Evolutionary conservation across 2,888 invertebrate genomes (phyloP).

Genomic region (Dryocosmus kuriphilus): DNA sequence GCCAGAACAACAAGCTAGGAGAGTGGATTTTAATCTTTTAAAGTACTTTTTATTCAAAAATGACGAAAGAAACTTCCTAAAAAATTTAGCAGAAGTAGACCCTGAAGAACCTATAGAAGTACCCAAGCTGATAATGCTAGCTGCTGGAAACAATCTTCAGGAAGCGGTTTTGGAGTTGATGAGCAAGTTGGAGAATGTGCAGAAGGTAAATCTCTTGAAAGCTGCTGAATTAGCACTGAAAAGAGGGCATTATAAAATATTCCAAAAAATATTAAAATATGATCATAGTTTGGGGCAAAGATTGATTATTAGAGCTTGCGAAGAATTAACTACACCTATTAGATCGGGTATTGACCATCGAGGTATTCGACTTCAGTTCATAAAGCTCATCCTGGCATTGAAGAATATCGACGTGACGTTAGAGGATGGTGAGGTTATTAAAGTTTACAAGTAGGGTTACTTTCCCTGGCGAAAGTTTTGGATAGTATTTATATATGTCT

Average conservation of each 20-base stretch:
- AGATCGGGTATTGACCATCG: slow-evolving; percentile 62
- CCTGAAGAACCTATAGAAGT: slow-evolving; percentile 78
- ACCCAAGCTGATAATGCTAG: slow-evolving; percentile 78
- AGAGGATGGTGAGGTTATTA: slow-evolving; percentile 64
- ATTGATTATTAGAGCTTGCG: slow-evolving; percentile 61
- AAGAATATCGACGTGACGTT: slow-evolving; percentile 81
- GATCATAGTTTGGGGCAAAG: slow-evolving; percentile 63
- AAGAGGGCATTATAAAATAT: slow-evolving; percentile 80
- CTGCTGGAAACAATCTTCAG: slow-evolving; percentile 81
- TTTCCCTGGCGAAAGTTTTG: not conserved
- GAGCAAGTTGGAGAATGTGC: slow-evolving; percentile 77
- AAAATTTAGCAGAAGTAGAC: slow-evolving; percentile 78
- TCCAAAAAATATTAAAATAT: slow-evolving; percentile 63
- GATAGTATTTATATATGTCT: no score
- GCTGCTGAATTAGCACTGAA: slow-evolving; percentile 83
- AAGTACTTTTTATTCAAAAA: slow-evolving; percentile 80
- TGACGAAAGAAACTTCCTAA: slow-evolving; percentile 81
- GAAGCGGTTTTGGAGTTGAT: slow-evolving; percentile 79
- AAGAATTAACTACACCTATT: slow-evolving; percentile 64
- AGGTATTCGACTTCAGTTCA: slow-evolving; percentile 81
- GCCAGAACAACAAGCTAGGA: slow-evolving; percentile 41
- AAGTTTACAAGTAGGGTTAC: not conserved
- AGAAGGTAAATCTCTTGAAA: slow-evolving; percentile 71
- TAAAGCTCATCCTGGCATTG: slow-evolving; percentile 81
- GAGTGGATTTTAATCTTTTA: slow-evolving; percentile 78